Base-by-base conservation (phyloP, 1,140 invertebrate species). In the Dendroctonus valens region DNA sequence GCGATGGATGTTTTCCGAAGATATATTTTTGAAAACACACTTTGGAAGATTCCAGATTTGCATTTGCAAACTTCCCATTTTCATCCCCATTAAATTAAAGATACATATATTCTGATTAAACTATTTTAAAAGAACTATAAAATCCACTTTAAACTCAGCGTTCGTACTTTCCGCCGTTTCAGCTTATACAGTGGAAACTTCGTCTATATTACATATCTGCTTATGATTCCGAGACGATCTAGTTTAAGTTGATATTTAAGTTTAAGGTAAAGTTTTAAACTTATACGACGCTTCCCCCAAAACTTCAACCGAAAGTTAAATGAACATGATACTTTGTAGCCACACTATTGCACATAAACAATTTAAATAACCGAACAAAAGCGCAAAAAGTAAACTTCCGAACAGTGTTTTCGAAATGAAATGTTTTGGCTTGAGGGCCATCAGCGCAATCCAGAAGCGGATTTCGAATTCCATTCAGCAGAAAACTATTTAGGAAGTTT, bases 191-290 rank as follows among this genome's bases (percentile, higher is more conserved):
- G 50, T 52, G 50, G 50, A 55, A 55, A 55, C 53, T 55, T 55
- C 40, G 53, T 55, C 53, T 55, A 50, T 49, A 59, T 59, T 59
- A 59, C 46, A 59, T 54, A 63, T 63, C 50, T 63, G 51, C 50
- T 54, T 53, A 63, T 63, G 60, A 63, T 53, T 46, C 41, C 42
- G 41, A 54, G 54, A 63, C 59, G 11, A 62, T 62, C 59, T 53
- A 51, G 59, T 62, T 62, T 62, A 62, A 62, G 39, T 62, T 62
- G 39, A 53, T 51, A 62, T 51, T 52, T 62, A 62, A 62, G 49
- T 62, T 50, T 62, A 52, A 62, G 59, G 58, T 62, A 62, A 62
- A 62, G 59, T 62, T 62, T 62, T 52, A 52, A 59, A 59, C 58
- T 59, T 59, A 59, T 59, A 49, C 58, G 58, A 37, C 39, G 49